phyloP scores from a whole-genome alignment of 2,113 vertebrate genomes.

The Thryonomys swinderianus region DNA sequence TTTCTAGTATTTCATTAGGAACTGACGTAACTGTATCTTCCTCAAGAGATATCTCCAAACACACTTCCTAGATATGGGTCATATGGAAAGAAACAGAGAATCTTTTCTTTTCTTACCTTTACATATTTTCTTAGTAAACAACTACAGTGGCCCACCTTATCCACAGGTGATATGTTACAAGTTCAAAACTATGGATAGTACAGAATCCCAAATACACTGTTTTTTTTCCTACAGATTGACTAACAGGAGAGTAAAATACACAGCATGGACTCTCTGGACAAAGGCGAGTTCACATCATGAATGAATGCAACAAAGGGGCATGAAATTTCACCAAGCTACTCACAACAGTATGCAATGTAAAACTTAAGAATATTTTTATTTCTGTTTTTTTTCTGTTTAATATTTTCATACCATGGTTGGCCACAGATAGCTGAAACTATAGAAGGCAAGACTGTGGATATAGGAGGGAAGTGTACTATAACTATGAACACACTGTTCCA shows the following conservation, averaged over 20 bases:
- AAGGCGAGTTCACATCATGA: background rate
- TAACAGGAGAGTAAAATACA: background rate
- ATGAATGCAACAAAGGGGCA: background rate
- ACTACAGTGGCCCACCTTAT: no score
- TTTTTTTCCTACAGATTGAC: background rate
- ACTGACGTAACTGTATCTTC: background rate
- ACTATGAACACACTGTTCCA: background rate
- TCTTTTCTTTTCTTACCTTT: background rate
- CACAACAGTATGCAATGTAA: background rate
- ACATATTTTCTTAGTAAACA: background rate
- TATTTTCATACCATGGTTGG: background rate
- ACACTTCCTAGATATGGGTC: background rate
- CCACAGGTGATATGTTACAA: background rate
- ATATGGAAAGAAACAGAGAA: background rate
- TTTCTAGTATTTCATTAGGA: background rate
- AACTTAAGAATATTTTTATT: background rate
- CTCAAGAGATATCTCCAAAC: background rate
- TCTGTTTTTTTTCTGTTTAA: background rate
- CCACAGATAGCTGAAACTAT: background rate
- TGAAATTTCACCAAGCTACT: background rate
- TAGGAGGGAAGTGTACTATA: background rate
- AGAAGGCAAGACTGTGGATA: background rate
- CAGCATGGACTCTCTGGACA: background rate
- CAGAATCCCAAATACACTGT: background rate
- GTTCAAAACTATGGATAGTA: background rate